Conservation (phyloP, 2,797 vertebrate species). For the Lepus oiostolus region DNA sequence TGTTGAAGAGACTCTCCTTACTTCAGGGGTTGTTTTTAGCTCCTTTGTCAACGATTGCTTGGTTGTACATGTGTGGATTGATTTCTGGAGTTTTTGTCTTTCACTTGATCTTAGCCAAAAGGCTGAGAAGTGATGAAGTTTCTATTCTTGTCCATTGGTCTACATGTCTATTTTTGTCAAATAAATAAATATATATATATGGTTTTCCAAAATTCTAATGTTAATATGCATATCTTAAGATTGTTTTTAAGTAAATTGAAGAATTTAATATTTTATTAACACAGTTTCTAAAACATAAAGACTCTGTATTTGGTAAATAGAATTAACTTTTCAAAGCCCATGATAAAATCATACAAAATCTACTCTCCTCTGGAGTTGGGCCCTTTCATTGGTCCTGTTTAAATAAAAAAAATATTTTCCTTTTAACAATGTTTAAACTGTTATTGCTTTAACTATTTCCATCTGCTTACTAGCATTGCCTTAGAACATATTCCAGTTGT, state of each 20-base stretch:
- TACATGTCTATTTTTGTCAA: too few species aligned
- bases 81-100: too few species aligned
- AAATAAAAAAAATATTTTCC: neutral
- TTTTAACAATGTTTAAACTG: neutral
- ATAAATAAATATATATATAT: too few species aligned
- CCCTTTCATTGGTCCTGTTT: neutral
- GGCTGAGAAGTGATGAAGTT: too few species aligned
- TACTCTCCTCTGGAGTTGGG: neutral
- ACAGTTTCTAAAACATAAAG: neutral
- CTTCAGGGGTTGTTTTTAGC: too few species aligned
- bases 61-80: too few species aligned
- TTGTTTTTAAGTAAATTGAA: neutral
- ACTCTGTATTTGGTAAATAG: neutral
- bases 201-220: too few species aligned
- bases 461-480: neutral
- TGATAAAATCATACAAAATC: conserved; percentile 12
- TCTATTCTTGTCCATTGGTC: too few species aligned
- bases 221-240: too few species aligned
- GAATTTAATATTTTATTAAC: neutral
- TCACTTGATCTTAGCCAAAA: too few species aligned
- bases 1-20: too few species aligned
- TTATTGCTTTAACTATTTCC: neutral
- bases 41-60: too few species aligned
- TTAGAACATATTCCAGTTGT: conserved; percentile 5
- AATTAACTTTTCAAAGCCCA: neutral